These are phyloP conservation scores for Peucedramus taeniatus DNA, from an alignment of 2,113 vertebrate species.

Conservation along the genomic window DNA sequence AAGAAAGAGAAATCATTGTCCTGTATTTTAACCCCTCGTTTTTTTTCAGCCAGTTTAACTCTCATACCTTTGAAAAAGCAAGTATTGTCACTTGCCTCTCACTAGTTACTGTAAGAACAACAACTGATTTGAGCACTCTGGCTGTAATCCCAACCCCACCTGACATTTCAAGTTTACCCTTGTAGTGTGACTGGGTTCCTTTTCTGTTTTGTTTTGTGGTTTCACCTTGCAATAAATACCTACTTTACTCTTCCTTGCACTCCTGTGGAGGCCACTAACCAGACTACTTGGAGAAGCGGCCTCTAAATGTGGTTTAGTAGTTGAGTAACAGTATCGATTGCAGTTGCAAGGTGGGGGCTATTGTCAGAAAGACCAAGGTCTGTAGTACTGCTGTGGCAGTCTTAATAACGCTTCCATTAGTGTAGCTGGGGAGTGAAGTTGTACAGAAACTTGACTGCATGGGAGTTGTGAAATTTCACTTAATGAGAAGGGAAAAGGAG, in stretches of 20 bases:
- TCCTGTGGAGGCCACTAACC: neutral
- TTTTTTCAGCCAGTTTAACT: neutral
- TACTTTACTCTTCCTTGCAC: neutral
- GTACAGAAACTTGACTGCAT: neutral
- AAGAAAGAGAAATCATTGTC: neutral
- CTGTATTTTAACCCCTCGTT: neutral
- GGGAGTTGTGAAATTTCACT: neutral
- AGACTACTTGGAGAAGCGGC: neutral
- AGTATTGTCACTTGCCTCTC: neutral
- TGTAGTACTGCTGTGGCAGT: neutral
- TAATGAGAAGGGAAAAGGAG: neutral
- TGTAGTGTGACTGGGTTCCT: neutral
- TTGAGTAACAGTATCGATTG: neutral
- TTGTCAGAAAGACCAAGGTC: neutral
- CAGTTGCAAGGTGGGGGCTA: neutral
- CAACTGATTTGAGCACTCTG: neutral
- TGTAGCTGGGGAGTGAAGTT: neutral
- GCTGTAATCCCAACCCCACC: neutral
- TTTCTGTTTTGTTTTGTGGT: neutral
- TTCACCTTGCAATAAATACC: neutral
- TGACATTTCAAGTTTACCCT: constrained; percentile 1
- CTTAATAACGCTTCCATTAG: neutral
- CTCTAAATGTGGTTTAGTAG: neutral
- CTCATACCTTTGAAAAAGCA: neutral
- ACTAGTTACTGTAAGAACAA: neutral